A percentile compares a stretch with the other conserved stretches of the same genome.
Evolutionary conservation across 2,113 vertebrate species (phyloP).

Genomic region (Zapornia atra): DNA sequence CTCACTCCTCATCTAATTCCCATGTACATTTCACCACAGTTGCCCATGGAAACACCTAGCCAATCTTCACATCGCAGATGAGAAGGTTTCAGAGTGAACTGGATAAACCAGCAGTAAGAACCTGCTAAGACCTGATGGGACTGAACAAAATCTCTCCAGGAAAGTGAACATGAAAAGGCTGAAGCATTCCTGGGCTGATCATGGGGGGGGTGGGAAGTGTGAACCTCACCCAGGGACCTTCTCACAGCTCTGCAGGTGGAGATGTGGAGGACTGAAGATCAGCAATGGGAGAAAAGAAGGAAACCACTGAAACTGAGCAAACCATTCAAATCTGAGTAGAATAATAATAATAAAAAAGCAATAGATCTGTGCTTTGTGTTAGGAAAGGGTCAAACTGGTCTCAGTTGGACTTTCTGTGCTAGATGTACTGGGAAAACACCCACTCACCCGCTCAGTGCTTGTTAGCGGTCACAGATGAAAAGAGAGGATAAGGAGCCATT

Average conservation of each 20-base stretch:
- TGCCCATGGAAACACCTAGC: background rate
- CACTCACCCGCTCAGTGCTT: background rate
- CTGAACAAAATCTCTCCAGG: background rate
- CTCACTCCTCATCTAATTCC: rapidly evolving
- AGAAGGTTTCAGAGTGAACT: background rate
- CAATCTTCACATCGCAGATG: rapidly evolving
- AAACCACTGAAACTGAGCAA: background rate
- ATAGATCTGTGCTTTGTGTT: background rate
- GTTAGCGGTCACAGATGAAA: background rate
- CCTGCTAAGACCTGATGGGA: background rate
- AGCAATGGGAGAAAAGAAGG: rapidly evolving
- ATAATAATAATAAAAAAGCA: background rate
- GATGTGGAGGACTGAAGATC: background rate
- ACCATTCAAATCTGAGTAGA: background rate
- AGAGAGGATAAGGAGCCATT: background rate
- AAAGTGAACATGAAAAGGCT: background rate
- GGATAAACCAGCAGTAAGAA: background rate
- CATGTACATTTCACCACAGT: background rate
- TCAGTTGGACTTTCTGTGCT: background rate
- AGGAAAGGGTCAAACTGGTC: background rate
- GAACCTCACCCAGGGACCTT: background rate
- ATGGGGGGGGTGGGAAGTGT: rapidly evolving
- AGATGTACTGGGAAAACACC: background rate
- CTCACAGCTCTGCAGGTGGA: background rate
- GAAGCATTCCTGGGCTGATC: background rate